Base-by-base conservation (phyloP, 2,888 invertebrate genomes). In the Lomographa bimaculata region DNA sequence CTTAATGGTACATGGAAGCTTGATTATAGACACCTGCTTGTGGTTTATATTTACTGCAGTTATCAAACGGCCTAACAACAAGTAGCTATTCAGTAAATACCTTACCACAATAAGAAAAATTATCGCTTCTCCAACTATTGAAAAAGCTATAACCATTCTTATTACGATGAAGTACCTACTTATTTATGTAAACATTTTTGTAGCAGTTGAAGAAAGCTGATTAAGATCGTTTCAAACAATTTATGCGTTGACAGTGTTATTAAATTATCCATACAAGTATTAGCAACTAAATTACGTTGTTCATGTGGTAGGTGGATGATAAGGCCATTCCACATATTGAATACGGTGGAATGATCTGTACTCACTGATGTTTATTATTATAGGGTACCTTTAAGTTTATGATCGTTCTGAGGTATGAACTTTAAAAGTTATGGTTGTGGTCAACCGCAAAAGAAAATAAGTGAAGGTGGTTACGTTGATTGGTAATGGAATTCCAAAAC, bases 241-340 rank as follows among this genome's bases (percentile, higher is more conserved):
- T 44, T 39, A 49, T 45, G 25, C 27, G 30, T 33, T 32, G 46
- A 42, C 42, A 50, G 46, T 46, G 34, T 40, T 40, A 41, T 46
- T 45, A 53, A 36, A 50, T 48, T 34, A 44, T 35, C 43, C 24
- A 41, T 44, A 25, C 32, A 24, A 10, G 11, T 26, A 50, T 48
- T 53, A 53, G 40, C 45, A 43, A 46, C 7, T 40, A 43, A 46
- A 50, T 48, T 39, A 21, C 44, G n/a, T 9, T 25, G 20, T 24
- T 33, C 9, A 19, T 32, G 6, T 41, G 48, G 44, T 46, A 25
- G 24, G 32, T 47, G 37, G 41, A 11, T 34, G 42, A 45, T 45
- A 37, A 9, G 17, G 25, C 16, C 26, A 25, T 37, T 26, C 9
- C 32, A 42, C 44, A 44, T 3, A 7, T 30, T 8, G 18, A 20